These are phyloP conservation scores for Novumbra hubbsi DNA, from an alignment of 2,797 vertebrate species.

Conservation along the genomic window DNA sequence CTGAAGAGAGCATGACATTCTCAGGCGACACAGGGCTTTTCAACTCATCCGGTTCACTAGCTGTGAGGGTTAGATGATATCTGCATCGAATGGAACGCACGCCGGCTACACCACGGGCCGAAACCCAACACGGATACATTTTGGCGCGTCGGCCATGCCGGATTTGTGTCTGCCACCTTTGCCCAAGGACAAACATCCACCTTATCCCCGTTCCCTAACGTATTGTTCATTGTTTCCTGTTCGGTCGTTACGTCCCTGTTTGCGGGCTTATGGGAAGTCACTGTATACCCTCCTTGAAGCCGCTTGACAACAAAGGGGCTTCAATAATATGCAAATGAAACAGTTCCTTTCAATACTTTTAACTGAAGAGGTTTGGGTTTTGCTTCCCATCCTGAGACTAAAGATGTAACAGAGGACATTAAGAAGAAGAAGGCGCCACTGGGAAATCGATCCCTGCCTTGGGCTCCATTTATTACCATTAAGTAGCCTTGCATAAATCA, in stretches of 20 bases:
- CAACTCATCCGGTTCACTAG: conserved; percentile 35
- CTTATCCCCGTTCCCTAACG: neutral
- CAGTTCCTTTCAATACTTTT: conserved; percentile 10
- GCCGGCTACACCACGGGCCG: neutral
- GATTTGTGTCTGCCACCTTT: neutral
- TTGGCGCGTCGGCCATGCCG: neutral
- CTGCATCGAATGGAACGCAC: neutral
- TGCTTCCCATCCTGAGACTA: conserved; percentile 7
- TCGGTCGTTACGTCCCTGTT: neutral
- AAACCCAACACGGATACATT: neutral
- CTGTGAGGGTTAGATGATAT: conserved; percentile 10
- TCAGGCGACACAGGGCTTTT: conserved; percentile 54
- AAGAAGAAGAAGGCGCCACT: conserved; percentile 19
- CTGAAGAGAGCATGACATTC: conserved; percentile 58
- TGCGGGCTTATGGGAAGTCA: neutral
- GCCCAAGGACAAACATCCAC: neutral
- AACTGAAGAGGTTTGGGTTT: neutral
- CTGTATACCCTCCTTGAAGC: neutral
- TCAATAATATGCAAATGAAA: neutral
- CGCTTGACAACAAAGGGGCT: neutral
- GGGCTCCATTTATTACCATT: conserved; percentile 54
- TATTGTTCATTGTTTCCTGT: neutral
- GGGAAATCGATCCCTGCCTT: conserved; percentile 34
- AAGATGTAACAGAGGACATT: conserved; percentile 27
- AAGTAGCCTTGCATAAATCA: conserved; percentile 54